Evolutionary conservation across 2,888 invertebrate genomes (phyloP).

Genomic region (Papilio demoleus): DNA sequence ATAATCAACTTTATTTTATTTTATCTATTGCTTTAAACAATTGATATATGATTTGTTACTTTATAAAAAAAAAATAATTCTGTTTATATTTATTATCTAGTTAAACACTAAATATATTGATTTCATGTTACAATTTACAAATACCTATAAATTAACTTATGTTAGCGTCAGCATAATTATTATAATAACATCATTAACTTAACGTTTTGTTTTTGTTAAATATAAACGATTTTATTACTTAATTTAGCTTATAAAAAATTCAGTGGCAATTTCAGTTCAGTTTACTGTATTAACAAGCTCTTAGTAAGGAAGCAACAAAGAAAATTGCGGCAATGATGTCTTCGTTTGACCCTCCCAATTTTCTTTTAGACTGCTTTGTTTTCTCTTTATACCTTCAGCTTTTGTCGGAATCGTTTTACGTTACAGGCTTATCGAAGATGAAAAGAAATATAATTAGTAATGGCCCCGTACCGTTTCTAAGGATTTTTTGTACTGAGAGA

Average conservation of each 20-base stretch:
- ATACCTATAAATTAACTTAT: too few relatives aligned
- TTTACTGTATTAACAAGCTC: conserved; percentile 32
- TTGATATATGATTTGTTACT: neutral
- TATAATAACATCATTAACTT: too few relatives aligned
- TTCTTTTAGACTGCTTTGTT: conserved; percentile 68
- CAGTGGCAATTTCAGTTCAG: conserved; percentile 8
- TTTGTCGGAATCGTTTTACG: conserved; percentile 66
- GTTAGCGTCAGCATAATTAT: too few relatives aligned
- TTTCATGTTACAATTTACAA: too few relatives aligned
- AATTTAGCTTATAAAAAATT: conserved; percentile 9
- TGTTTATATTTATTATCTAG: neutral
- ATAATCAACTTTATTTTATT: neutral
- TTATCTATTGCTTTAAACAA: neutral
- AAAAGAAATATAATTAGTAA: conserved; percentile 71
- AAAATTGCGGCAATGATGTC: conserved; percentile 62
- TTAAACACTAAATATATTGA: too few relatives aligned
- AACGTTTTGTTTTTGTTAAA: neutral
- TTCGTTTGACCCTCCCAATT: conserved; percentile 60
- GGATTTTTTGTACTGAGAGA: conserved; percentile 37
- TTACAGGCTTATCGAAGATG: conserved; percentile 60
- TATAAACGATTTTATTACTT: neutral
- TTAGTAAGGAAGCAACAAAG: conserved; percentile 62
- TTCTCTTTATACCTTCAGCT: conserved; percentile 53
- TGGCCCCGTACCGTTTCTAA: conserved; percentile 52
- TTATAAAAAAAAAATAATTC: neutral